Evolutionary conservation across 2,888 invertebrate genomes (phyloP).

Genomic region (Pachydiplax longipennis): DNA sequence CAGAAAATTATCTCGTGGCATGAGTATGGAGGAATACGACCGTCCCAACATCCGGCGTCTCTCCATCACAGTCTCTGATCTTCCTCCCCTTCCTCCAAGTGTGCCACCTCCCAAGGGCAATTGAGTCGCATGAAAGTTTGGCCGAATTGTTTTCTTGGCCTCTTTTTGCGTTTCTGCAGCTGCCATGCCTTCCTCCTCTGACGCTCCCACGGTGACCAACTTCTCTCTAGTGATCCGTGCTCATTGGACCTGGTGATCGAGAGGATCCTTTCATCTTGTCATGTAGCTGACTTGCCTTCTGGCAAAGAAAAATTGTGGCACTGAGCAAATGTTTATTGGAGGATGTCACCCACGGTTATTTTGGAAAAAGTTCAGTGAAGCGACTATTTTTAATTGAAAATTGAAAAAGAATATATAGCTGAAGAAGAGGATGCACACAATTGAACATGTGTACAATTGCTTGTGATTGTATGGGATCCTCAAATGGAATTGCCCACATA

Average conservation of each 20-base stretch:
- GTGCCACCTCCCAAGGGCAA: slow-evolving; percentile 40
- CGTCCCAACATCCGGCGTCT: slow-evolving; percentile 79
- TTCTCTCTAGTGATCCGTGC: slow-evolving; percentile 40
- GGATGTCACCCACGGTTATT: slow-evolving; percentile 40
- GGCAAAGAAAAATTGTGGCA: slow-evolving; percentile 20
- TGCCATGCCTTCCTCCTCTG: slow-evolving; percentile 44
- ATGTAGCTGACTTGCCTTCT: slow-evolving; percentile 16
- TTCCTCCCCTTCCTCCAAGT: slow-evolving; percentile 45
- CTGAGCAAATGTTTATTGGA: slow-evolving; percentile 36
- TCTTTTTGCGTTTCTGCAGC: slow-evolving; percentile 7
- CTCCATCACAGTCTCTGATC: slow-evolving; percentile 65
- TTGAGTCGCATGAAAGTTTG: not conserved
- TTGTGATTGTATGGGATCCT: slow-evolving; percentile 43
- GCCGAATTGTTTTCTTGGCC: slow-evolving; percentile 13
- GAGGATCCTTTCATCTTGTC: slow-evolving; percentile 13
- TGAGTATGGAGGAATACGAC: slow-evolving; percentile 86
- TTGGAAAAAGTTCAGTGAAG: slow-evolving; percentile 38
- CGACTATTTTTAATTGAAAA: slow-evolving; percentile 41
- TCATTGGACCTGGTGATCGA: slow-evolving; percentile 17
- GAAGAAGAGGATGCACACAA: slow-evolving; percentile 37
- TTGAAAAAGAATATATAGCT: slow-evolving; percentile 2
- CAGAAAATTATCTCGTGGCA: slow-evolving; percentile 65
- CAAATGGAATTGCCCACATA: slow-evolving; percentile 1
- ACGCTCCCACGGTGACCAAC: slow-evolving; percentile 41
- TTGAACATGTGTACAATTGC: slow-evolving; percentile 35